Base-by-base conservation (phyloP, 1,140 invertebrate species). In the Drosophila pruinosa region DNA sequence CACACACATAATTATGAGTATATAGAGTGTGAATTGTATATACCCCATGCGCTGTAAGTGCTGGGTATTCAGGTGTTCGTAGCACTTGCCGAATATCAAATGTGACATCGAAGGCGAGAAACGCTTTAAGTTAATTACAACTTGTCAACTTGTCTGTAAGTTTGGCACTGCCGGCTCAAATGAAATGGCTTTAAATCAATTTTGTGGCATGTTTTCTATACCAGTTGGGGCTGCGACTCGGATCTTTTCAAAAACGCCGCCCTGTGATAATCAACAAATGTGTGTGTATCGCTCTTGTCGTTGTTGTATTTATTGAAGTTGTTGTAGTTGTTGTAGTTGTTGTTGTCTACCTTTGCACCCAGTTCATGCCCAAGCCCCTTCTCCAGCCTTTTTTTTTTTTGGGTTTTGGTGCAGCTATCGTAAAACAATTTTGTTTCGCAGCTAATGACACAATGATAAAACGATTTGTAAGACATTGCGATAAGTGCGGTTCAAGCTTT, bases 381-480 rank as follows among this genome's bases (percentile, higher is more conserved):
- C 24, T 10, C 12, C 43, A 31, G 61, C 45, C 53, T 10, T 10
- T 48, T 36, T 41, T 38, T 12, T 12, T 45, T 19, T 54, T 28
- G 10, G n/a, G 39, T 12, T 39, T 4, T 41, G 22, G n/a, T 39
- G 36, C 12, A 74, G 58, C 53, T 86, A 85, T 83, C 80, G 82
- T 83, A 79, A 78, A 85, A 83, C 80, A 83, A 67, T 70, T 76
- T 71, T 82, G 71, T 69, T 74, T 70, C 67, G 39, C 67, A 73
- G 75, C 80, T 83, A 83, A 79, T 83, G 80, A 83, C 82, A 88
- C 75, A 80, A 82, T 88, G 82, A 88, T 88, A 88, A 88, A 88
- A 88, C 83, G 82, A 88, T 88, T 88, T 89, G 82, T 88, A 89
- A 89, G 82, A 88, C 82, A 88, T 78, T 88, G 78, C 75, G 82